Percentiles rank a stretch among this genome's conserved stretches.
phyloP scores from a whole-genome alignment of 2,797 vertebrate genomes.

The Naso thynnoides region DNA sequence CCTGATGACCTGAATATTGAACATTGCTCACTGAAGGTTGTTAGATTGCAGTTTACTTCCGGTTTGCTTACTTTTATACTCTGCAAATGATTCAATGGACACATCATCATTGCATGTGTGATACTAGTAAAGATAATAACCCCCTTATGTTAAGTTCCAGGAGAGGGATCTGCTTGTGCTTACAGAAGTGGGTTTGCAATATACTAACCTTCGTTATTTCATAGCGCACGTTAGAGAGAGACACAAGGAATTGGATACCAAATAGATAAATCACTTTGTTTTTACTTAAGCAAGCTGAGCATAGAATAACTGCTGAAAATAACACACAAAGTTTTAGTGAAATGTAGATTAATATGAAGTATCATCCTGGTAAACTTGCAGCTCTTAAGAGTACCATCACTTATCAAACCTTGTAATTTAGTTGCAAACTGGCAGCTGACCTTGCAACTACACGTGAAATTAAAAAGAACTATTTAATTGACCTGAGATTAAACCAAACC shows the following conservation, averaged over 20 bases:
- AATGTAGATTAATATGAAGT: constrained; percentile 62
- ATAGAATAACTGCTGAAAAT: constrained; percentile 75
- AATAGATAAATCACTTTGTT: constrained; percentile 74
- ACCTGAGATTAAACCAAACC: constrained; percentile 65
- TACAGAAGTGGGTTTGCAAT: no score
- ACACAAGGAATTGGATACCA: constrained; percentile 52
- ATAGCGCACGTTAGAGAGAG: constrained; percentile 17
- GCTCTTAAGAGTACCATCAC: constrained; percentile 40
- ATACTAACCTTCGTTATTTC: neutral
- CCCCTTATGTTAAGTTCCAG: no score
- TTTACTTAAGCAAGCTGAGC: constrained; percentile 80
- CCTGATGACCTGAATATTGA: no score
- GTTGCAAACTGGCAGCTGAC: constrained; percentile 36
- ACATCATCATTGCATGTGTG: no score
- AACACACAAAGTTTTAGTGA: constrained; percentile 70
- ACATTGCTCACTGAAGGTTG: no score
- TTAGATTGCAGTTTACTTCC: no score
- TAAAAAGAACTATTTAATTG: constrained; percentile 19
- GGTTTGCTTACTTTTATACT: no score
- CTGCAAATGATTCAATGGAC: no score
- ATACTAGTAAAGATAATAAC: no score
- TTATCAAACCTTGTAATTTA: constrained; percentile 45
- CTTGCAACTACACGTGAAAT: constrained; percentile 34
- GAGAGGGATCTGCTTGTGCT: no score
- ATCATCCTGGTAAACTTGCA: constrained; percentile 48